Percentiles rank a stretch among this genome's conserved stretches.
Evolutionary conservation across 1,140 invertebrate species (phyloP).

Genomic region (Heterodera schachtii): DNA sequence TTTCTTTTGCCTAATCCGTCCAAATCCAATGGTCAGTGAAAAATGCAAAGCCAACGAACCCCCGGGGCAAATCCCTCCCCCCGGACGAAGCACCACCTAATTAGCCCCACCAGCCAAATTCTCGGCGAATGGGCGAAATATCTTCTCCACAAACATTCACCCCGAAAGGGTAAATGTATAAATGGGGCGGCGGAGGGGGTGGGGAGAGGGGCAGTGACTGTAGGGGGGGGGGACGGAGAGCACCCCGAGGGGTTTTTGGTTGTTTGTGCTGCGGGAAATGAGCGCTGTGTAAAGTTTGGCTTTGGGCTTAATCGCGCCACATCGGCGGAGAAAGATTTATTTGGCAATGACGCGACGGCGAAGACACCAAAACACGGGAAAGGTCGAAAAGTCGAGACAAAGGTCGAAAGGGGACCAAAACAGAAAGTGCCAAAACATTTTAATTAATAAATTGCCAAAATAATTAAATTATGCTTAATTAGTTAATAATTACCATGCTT

Average conservation of each 20-base stretch:
- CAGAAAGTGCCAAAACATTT: too few relatives aligned
- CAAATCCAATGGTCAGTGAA: conserved; percentile 1
- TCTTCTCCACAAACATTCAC: conserved; percentile 1
- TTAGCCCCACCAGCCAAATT: background rate
- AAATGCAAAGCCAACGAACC: background rate
- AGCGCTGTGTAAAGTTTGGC: conserved; percentile 32
- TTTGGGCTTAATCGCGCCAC: conserved; percentile 20
- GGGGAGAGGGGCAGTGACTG: background rate
- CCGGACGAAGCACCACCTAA: background rate
- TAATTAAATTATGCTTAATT: too few relatives aligned
- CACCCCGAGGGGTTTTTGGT: conserved; percentile 6
- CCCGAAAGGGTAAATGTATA: background rate
- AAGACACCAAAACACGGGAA: background rate
- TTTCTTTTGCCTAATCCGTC: background rate
- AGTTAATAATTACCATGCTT: too few relatives aligned
- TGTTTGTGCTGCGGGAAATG: conserved; percentile 23
- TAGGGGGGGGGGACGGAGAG: too few relatives aligned
- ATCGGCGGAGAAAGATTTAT: background rate
- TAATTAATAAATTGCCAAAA: too few relatives aligned
- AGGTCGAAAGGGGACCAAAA: too few relatives aligned
- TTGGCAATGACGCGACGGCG: background rate
- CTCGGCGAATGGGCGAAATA: conserved; percentile 1
- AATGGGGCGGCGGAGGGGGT: too few relatives aligned
- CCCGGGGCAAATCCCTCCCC: background rate
- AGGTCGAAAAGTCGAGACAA: background rate